phyloP scores from a whole-genome alignment of 2,113 vertebrate genomes.

The Elaphurus davidianus region DNA sequence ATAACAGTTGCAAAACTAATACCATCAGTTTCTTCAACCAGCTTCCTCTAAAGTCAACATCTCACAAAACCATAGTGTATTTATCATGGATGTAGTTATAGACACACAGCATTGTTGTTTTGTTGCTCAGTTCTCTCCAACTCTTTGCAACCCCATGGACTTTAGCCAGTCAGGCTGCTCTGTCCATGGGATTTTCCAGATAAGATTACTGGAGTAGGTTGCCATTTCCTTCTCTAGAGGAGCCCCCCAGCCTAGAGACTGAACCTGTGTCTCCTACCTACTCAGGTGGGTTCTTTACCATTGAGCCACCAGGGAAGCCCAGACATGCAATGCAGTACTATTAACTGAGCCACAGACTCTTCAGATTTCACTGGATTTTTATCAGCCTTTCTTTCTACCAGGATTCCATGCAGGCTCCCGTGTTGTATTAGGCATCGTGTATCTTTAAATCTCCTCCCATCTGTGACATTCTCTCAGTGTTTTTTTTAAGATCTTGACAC shows the following conservation, averaged over 20 bases:
- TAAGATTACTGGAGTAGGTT: neutral
- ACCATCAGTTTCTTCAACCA: neutral
- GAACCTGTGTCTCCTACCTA: neutral
- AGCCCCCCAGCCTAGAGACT: neutral
- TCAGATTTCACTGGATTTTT: neutral
- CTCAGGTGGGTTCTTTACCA: neutral
- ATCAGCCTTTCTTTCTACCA: neutral
- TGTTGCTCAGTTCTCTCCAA: neutral
- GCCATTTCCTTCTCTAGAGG: neutral
- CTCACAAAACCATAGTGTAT: neutral
- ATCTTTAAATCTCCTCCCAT: neutral
- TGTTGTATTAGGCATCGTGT: rapidly evolving
- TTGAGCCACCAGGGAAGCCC: neutral
- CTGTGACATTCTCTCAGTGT: neutral
- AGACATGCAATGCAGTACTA: rapidly evolving
- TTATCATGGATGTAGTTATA: rapidly evolving
- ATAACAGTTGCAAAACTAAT: neutral
- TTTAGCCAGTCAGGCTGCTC: neutral
- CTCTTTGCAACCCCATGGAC: neutral
- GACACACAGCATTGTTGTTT: neutral
- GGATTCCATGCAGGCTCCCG: neutral
- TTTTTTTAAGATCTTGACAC: neutral
- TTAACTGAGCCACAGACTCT: neutral
- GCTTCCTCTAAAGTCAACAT: neutral
- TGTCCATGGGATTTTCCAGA: neutral